Evolutionary conservation across 2,113 vertebrate genomes (phyloP).

Genomic region (Dasypus novemcinctus): DNA sequence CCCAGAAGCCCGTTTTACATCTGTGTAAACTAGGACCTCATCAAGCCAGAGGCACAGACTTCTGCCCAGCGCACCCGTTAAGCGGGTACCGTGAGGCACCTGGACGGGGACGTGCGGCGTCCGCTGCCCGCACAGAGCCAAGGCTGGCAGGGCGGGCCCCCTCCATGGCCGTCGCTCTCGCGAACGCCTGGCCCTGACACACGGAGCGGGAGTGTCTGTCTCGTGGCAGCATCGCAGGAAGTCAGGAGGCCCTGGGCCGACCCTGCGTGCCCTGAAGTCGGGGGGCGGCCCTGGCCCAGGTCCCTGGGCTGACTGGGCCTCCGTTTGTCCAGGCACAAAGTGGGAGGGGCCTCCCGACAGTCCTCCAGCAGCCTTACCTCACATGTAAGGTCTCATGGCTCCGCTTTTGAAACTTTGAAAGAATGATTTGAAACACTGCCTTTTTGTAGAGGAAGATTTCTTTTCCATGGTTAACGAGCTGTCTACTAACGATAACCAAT

Average conservation of each 20-base stretch:
- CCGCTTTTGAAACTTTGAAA: slow-evolving; percentile 43
- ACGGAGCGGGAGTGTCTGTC: neutral
- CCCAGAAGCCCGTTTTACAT: neutral
- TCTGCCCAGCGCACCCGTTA: neutral
- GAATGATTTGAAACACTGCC: neutral
- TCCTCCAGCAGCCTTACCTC: neutral
- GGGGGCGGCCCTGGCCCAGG: neutral
- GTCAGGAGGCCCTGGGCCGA: neutral
- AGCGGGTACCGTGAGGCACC: neutral
- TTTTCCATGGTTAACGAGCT: neutral
- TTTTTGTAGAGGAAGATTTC: neutral
- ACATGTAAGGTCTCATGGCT: slow-evolving; percentile 17
- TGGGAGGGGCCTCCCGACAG: neutral
- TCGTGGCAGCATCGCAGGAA: neutral
- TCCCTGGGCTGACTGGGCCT: neutral
- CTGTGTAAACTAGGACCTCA: neutral
- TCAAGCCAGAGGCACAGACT: slow-evolving; percentile 26
- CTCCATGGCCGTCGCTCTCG: neutral
- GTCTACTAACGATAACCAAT: slow-evolving; percentile 17
- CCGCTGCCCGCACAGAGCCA: neutral
- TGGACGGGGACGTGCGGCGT: neutral
- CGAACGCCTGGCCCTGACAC: neutral
- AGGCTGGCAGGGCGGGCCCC: neutral
- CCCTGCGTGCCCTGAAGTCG: neutral
- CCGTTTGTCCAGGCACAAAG: neutral